Conservation (phyloP, 1,140 invertebrate genomes). For the Eriosoma lanigerum region DNA sequence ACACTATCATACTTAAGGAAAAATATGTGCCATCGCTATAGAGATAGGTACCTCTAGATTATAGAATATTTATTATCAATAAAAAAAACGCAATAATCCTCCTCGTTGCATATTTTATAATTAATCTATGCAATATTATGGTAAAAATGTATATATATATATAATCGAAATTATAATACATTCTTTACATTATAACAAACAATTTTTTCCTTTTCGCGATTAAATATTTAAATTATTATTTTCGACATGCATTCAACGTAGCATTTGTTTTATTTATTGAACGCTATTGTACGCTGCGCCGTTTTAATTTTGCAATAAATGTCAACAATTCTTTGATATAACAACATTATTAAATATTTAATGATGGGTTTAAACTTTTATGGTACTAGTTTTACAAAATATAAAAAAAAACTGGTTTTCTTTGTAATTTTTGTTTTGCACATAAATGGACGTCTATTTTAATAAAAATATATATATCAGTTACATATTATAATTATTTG, state of each 20-base stretch:
- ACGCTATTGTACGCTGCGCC: background rate
- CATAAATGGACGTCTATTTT: background rate
- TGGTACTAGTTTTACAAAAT: background rate
- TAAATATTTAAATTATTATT: slow-evolving; percentile 27
- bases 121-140: slow-evolving; percentile 19
- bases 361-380: slow-evolving; percentile 10
- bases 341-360: slow-evolving; percentile 32
- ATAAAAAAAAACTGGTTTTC: slow-evolving; percentile 19
- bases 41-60: too few species aligned
- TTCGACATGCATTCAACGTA: background rate
- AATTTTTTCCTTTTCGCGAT: background rate
- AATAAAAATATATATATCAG: background rate
- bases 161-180: background rate
- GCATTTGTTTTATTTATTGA: slow-evolving; percentile 26
- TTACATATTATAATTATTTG: too few species aligned
- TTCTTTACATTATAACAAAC: background rate
- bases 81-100: too few species aligned
- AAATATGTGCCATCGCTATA: too few species aligned
- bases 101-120: too few species aligned
- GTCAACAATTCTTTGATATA: slow-evolving; percentile 10
- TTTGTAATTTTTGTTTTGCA: slow-evolving; percentile 6
- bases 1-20: too few species aligned
- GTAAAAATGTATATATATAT: background rate
- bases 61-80: too few species aligned
- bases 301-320: slow-evolving; percentile 19